Conservation (phyloP, 2,797 vertebrate species). For the Falco novaeseelandiae region DNA sequence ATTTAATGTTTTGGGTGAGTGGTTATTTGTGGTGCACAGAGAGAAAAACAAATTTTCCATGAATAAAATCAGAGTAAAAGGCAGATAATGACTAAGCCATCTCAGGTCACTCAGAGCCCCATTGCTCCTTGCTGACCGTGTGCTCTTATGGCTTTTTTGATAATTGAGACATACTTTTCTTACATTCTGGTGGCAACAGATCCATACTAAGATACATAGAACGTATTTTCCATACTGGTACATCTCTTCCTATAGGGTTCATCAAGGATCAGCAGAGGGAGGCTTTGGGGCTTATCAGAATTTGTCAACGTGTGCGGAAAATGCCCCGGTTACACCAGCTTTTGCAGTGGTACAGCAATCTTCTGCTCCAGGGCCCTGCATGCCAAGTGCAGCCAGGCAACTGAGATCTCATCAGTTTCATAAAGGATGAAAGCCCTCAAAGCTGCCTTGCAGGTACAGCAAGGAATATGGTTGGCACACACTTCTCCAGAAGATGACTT, state of each 20-base stretch:
- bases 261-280: background rate
- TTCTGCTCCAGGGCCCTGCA: background rate
- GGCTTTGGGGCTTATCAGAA: background rate
- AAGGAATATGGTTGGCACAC: background rate
- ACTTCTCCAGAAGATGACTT: background rate
- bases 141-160: background rate
- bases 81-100: background rate
- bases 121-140: background rate
- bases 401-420: background rate
- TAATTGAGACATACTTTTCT: background rate
- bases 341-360: background rate
- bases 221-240: background rate
- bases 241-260: background rate
- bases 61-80: slow-evolving; percentile 39
- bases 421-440: background rate
- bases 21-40: slow-evolving; percentile 33
- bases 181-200: background rate
- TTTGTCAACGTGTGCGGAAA: background rate
- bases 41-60: slow-evolving; percentile 46
- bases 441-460: background rate
- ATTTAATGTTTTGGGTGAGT: slow-evolving; percentile 62
- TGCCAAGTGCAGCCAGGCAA: accelerated
- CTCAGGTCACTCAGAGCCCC: background rate
- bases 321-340: background rate
- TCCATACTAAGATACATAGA: background rate